phyloP scores from a whole-genome alignment of 2,888 invertebrate genomes.

The Pachydiplax longipennis region DNA sequence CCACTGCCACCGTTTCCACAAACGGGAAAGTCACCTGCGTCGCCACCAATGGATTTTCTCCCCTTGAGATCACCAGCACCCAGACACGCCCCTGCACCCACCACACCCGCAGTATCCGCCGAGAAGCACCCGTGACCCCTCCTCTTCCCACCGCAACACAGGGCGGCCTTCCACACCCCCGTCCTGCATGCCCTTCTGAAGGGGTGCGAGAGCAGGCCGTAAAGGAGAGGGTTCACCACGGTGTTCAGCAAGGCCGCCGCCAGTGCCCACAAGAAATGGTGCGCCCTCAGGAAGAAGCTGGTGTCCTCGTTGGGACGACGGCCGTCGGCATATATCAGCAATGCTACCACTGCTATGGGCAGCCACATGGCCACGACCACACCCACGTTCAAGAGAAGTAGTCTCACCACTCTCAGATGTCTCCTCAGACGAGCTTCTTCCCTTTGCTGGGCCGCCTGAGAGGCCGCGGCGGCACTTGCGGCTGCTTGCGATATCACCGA shows the following conservation, averaged over 20 bases:
- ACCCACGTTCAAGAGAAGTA: slow-evolving; percentile 64
- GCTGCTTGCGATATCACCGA: slow-evolving; percentile 31
- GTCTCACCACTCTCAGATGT: slow-evolving; percentile 64
- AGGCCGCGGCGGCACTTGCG: slow-evolving; percentile 57
- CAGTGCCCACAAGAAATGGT: slow-evolving; percentile 63
- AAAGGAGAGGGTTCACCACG: slow-evolving; percentile 65
- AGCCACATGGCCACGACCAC: slow-evolving; percentile 68
- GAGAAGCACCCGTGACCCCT: slow-evolving; percentile 13
- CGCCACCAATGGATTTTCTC: neutral
- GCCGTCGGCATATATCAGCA: slow-evolving; percentile 65
- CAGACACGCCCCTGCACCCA: slow-evolving; percentile 16
- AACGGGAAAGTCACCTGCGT: neutral
- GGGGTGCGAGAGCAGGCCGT: slow-evolving; percentile 65
- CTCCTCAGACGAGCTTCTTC: slow-evolving; percentile 64
- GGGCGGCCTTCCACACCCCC: neutral
- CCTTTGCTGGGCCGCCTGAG: slow-evolving; percentile 62
- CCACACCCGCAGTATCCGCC: slow-evolving; percentile 6
- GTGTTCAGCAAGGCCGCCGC: slow-evolving; percentile 65
- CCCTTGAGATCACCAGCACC: slow-evolving; percentile 28
- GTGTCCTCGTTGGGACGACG: slow-evolving; percentile 62
- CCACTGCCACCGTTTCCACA: neutral
- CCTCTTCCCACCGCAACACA: slow-evolving; percentile 19
- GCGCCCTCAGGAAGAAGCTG: slow-evolving; percentile 60
- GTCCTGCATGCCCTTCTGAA: slow-evolving; percentile 56
- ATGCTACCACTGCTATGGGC: slow-evolving; percentile 64